Percentiles rank a stretch among this genome's conserved stretches.
phyloP scores from a whole-genome alignment of 2,113 vertebrate species.

The Prietella phreatophila region DNA sequence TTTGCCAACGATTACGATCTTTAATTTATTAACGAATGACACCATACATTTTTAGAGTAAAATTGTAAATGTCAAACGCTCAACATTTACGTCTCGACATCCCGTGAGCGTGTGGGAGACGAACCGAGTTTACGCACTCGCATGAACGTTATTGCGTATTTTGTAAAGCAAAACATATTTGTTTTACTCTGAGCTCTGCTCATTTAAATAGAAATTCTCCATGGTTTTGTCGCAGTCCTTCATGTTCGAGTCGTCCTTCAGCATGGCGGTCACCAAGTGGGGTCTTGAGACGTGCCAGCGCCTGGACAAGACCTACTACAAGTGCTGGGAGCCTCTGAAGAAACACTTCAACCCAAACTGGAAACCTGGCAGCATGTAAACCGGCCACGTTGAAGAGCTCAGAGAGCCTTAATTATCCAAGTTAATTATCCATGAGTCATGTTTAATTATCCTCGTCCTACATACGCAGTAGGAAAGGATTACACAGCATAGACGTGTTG shows the following conservation, averaged over 20 bases:
- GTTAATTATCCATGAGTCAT: not conserved
- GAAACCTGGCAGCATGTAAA: constrained; percentile 71
- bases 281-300: constrained; percentile 82
- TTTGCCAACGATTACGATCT: no score
- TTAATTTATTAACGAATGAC: no score
- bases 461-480: not conserved
- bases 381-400: not conserved
- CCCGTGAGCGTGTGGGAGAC: no score
- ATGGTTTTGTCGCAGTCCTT: constrained; percentile 77
- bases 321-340: constrained; percentile 88
- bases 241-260: constrained; percentile 95
- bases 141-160: not conserved
- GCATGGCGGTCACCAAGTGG: constrained; percentile 90
- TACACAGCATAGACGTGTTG: not conserved
- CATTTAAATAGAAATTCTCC: not conserved
- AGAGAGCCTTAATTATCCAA: not conserved
- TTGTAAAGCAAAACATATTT: no score
- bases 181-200: not conserved
- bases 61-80: no score
- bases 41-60: no score
- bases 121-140: no score
- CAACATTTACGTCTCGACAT: no score
- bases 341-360: constrained; percentile 85
- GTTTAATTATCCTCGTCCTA: not conserved
- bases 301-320: constrained; percentile 89